Percentiles rank a stretch among this genome's conserved stretches.
Evolutionary conservation across 1,140 invertebrate genomes (phyloP).

Genomic region (Musca vetustissima): DNA sequence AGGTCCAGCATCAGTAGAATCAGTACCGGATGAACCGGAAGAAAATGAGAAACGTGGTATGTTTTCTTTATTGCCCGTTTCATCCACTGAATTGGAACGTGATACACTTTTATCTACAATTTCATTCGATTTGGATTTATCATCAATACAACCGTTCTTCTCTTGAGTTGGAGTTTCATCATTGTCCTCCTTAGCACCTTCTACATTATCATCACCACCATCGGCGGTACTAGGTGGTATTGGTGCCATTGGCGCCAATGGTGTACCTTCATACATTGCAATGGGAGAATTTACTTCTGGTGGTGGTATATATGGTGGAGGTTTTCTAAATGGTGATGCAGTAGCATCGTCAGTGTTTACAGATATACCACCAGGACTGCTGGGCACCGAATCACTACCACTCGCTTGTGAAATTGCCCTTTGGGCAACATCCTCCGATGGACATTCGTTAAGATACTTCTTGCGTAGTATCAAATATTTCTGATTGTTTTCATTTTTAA

Average conservation of each 20-base stretch:
- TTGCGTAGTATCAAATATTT: constrained; percentile 83
- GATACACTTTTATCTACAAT: constrained; percentile 29
- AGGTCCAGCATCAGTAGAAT: constrained; percentile 37
- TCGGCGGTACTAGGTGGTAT: constrained; percentile 35
- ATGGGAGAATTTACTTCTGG: constrained; percentile 57
- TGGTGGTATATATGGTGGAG: constrained; percentile 69
- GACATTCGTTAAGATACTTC: constrained; percentile 63
- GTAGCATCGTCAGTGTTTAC: constrained; percentile 39
- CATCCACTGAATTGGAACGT: constrained; percentile 43
- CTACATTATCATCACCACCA: constrained; percentile 43
- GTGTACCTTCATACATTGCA: constrained; percentile 1
- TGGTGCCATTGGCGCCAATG: constrained; percentile 4
- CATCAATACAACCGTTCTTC: constrained; percentile 27
- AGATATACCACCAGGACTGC: constrained; percentile 41
- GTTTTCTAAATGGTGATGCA: constrained; percentile 53
- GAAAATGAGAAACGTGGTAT: constrained; percentile 51
- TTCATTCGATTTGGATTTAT: constrained; percentile 20
- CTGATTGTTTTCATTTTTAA: constrained; percentile 78
- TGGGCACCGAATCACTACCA: constrained; percentile 36
- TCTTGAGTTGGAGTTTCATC: constrained; percentile 7
- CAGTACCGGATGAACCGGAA: constrained; percentile 35
- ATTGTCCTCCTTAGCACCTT: constrained; percentile 19
- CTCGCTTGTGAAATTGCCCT: constrained; percentile 45
- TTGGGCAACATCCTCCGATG: constrained; percentile 56
- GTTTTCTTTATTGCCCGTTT: constrained; percentile 44